Conservation (phyloP, 2,113 vertebrate genomes). For the Tetrao urogallus region DNA sequence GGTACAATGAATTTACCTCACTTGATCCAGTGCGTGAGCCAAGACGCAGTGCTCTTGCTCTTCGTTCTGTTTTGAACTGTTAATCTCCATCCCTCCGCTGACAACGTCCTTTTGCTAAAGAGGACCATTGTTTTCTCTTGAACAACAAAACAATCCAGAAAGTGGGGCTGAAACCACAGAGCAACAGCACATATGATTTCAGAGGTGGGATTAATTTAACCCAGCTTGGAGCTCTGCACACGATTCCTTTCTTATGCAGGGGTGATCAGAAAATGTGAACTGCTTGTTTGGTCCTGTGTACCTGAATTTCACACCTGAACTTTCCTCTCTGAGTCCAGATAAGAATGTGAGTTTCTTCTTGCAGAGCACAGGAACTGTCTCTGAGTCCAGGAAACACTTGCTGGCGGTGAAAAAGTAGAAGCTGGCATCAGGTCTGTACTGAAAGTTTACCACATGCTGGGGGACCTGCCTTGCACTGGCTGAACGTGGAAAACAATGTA, state of each 20-base stretch:
- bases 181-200: not conserved
- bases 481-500: not conserved
- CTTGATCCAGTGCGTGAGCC: not conserved
- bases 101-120: not conserved
- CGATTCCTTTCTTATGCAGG: accelerated
- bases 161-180: not conserved
- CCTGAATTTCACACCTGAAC: not conserved
- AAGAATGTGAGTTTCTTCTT: not conserved
- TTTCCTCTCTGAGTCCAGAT: not conserved
- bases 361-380: not conserved
- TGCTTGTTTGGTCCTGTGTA: accelerated
- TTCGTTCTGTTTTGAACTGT: not conserved
- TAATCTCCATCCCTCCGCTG: not conserved
- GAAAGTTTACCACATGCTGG: not conserved
- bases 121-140: not conserved
- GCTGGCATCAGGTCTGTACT: not conserved
- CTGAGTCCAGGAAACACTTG: not conserved
- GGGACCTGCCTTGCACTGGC: not conserved
- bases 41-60: not conserved
- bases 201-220: not conserved
- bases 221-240: not conserved
- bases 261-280: not conserved
- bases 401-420: not conserved
- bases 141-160: not conserved
- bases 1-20: not conserved